These are phyloP conservation scores for Phalacrocorax carbo DNA, from an alignment of 2,113 vertebrate genomes.

Conservation along the genomic window DNA sequence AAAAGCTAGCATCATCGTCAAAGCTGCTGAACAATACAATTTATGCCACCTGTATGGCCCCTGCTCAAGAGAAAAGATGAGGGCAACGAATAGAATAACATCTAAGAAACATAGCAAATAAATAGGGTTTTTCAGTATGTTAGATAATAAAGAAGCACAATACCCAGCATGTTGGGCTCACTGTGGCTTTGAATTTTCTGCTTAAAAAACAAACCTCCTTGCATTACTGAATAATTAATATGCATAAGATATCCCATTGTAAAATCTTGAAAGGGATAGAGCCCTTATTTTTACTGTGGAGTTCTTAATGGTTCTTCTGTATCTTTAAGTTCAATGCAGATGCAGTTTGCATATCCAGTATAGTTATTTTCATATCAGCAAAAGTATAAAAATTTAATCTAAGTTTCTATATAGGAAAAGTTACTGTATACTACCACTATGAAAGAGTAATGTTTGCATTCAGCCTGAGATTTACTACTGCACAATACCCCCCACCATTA, in stretches of 20 bases:
- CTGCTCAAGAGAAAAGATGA: not conserved
- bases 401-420: not conserved
- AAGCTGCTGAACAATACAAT: not conserved
- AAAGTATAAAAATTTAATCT: not conserved
- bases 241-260: not conserved
- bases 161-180: not conserved
- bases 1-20: not conserved
- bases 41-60: not conserved
- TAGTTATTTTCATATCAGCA: not conserved
- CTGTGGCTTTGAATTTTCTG: not conserved
- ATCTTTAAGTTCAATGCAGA: not conserved
- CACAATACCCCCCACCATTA: not conserved
- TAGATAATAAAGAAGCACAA: not conserved
- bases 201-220: not conserved
- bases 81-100: not conserved
- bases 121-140: not conserved
- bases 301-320: not conserved
- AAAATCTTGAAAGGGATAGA: not conserved
- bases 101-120: not conserved
- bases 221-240: not conserved
- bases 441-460: not conserved
- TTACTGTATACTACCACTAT: not conserved
- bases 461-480: not conserved
- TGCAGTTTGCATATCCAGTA: not conserved
- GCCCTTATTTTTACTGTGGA: not conserved